These are phyloP conservation scores for Ophion slaviceki DNA, from an alignment of 2,888 invertebrate genomes.

Conservation along the genomic window DNA sequence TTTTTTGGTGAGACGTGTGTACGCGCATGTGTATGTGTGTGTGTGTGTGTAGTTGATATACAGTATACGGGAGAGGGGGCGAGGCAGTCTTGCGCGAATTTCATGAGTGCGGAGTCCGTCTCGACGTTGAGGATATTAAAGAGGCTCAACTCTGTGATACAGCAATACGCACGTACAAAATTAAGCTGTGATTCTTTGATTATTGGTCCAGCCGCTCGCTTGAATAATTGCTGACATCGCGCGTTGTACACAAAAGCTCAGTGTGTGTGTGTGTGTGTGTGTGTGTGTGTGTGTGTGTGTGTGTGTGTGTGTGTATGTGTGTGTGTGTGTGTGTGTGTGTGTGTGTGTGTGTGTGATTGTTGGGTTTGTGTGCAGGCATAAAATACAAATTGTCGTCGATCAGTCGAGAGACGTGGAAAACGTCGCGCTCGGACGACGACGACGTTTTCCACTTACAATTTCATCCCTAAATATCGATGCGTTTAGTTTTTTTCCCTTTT, in stretches of 20 bases:
- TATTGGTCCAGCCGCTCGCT: constrained; percentile 38
- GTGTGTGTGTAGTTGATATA: neutral
- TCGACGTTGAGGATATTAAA: neutral
- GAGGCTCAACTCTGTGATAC: neutral
- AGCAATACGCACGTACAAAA: constrained; percentile 36
- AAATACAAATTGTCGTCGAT: constrained; percentile 13
- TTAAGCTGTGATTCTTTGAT: constrained; percentile 33
- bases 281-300: neutral
- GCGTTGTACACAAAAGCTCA: constrained; percentile 20
- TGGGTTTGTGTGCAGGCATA: constrained; percentile 1
- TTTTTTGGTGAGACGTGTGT: neutral
- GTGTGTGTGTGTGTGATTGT: neutral
- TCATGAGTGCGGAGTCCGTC: neutral
- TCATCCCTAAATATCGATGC: neutral
- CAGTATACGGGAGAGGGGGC: neutral
- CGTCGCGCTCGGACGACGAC: neutral
- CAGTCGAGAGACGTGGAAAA: constrained; percentile 4
- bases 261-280: neutral
- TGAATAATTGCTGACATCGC: constrained; percentile 30
- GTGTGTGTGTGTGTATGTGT: neutral
- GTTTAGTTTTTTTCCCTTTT: neutral
- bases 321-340: neutral
- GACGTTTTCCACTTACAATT: neutral
- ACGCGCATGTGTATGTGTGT: neutral
- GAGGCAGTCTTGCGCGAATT: neutral